A percentile compares a stretch with the other conserved stretches of the same genome.
phyloP scores from a whole-genome alignment of 2,888 invertebrate genomes.

The Synergus gifuensis region DNA sequence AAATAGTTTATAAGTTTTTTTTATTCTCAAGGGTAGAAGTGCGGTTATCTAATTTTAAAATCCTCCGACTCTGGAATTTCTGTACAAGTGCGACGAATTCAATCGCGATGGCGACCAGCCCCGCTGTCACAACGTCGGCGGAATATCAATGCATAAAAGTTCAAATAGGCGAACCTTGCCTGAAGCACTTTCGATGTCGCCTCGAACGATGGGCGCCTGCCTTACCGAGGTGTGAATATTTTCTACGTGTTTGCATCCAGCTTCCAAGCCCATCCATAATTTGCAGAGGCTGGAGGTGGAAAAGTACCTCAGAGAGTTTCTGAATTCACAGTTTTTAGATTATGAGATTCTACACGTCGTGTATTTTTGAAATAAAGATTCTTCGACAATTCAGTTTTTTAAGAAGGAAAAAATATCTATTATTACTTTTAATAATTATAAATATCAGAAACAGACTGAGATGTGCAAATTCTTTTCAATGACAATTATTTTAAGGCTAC shows the following conservation, averaged over 20 bases:
- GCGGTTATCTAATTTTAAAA: not conserved
- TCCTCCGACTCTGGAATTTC: not conserved
- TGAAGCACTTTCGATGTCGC: not conserved
- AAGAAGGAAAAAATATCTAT: too few relatives aligned
- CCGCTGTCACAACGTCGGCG: not conserved
- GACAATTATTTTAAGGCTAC: too few relatives aligned
- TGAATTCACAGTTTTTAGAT: not conserved
- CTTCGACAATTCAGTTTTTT: too few relatives aligned
- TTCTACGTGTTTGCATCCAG: conserved; percentile 5
- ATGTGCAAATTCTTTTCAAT: too few relatives aligned
- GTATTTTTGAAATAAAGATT: not conserved
- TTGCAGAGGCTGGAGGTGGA: not conserved
- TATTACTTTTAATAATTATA: too few relatives aligned
- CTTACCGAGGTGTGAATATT: not conserved
- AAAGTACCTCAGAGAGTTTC: not conserved
- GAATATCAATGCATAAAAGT: conserved; percentile 15
- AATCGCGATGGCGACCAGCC: conserved; percentile 7
- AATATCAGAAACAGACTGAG: too few relatives aligned
- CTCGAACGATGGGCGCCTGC: not conserved
- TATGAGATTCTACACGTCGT: not conserved
- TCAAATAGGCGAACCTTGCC: not conserved
- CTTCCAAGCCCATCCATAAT: not conserved
- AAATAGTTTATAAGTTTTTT: too few relatives aligned
- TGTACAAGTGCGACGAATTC: conserved; percentile 4
- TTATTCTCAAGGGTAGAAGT: not conserved